Evolutionary conservation across 2,113 vertebrate genomes (phyloP).

Genomic region (Aptenodytes forsteri): DNA sequence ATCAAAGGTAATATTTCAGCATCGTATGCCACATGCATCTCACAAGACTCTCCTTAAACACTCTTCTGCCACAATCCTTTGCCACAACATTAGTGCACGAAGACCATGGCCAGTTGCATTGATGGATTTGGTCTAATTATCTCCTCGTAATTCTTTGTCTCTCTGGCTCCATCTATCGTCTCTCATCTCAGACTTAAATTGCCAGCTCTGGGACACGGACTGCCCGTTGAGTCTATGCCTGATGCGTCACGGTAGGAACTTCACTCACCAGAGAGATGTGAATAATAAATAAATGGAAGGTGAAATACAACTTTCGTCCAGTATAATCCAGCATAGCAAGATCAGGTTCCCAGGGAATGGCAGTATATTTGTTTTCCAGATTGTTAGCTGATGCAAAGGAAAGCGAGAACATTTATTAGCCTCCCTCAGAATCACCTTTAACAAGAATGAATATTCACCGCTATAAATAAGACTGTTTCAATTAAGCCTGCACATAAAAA

Average conservation of each 20-base stretch:
- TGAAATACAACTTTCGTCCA: conserved; percentile 8
- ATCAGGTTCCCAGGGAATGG: neutral
- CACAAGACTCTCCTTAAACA: neutral
- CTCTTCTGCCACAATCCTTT: neutral
- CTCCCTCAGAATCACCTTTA: conserved; percentile 51
- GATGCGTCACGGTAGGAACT: neutral
- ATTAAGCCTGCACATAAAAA: conserved; percentile 55
- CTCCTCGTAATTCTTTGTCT: conserved; percentile 24
- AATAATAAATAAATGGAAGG: conserved; percentile 11
- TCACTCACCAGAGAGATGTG: neutral
- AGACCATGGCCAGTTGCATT: neutral
- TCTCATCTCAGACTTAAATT: neutral
- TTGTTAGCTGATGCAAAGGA: conserved; percentile 26
- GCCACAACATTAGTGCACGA: neutral
- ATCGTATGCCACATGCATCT: neutral
- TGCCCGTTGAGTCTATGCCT: neutral
- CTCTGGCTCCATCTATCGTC: conserved; percentile 61
- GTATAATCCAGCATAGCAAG: neutral
- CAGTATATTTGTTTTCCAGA: conserved; percentile 54
- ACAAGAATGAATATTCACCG: conserved; percentile 49
- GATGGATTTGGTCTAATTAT: neutral
- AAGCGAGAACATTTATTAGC: conserved; percentile 43
- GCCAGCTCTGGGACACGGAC: neutral
- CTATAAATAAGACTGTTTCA: conserved; percentile 58
- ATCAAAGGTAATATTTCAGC: neutral